These are phyloP conservation scores for Archaeoteleia sp. DNA, from an alignment of 2,888 invertebrate genomes.

Conservation along the genomic window DNA sequence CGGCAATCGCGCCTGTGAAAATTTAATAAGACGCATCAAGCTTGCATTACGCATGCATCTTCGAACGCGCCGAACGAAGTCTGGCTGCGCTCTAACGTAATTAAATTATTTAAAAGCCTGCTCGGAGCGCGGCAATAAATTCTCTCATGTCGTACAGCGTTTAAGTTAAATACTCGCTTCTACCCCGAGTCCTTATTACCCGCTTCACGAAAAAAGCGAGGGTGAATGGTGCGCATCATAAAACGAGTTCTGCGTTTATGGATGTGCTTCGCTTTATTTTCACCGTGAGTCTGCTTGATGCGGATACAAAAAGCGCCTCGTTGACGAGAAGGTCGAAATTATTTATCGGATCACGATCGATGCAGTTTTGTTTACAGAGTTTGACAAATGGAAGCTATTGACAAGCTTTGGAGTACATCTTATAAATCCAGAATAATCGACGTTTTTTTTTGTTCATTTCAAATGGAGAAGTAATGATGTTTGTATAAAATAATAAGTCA, in stretches of 20 bases:
- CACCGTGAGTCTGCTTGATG: slow-evolving; percentile 10
- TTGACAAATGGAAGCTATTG: too few relatives aligned
- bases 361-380: too few relatives aligned
- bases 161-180: slow-evolving; percentile 25
- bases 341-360: too few relatives aligned
- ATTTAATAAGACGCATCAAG: slow-evolving; percentile 3
- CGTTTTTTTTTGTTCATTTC: too few relatives aligned
- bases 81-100: too few relatives aligned
- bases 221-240: slow-evolving; percentile 14
- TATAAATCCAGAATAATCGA: too few relatives aligned
- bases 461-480: too few relatives aligned
- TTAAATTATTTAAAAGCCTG: slow-evolving; percentile 38
- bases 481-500: too few relatives aligned
- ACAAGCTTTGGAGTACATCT: too few relatives aligned
- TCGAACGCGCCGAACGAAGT: too few relatives aligned
- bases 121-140: slow-evolving; percentile 31
- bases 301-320: slow-evolving; percentile 13
- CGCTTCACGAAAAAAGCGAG: slow-evolving; percentile 15
- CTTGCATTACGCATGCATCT: too few relatives aligned
- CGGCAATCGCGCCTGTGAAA: not conserved
- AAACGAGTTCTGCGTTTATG: slow-evolving; percentile 35
- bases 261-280: slow-evolving; percentile 21
- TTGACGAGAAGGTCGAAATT: slow-evolving; percentile 1
- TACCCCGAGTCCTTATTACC: slow-evolving; percentile 25
- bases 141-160: slow-evolving; percentile 21